phyloP scores from a whole-genome alignment of 2,797 vertebrate species.

The Neoniphon sammara region DNA sequence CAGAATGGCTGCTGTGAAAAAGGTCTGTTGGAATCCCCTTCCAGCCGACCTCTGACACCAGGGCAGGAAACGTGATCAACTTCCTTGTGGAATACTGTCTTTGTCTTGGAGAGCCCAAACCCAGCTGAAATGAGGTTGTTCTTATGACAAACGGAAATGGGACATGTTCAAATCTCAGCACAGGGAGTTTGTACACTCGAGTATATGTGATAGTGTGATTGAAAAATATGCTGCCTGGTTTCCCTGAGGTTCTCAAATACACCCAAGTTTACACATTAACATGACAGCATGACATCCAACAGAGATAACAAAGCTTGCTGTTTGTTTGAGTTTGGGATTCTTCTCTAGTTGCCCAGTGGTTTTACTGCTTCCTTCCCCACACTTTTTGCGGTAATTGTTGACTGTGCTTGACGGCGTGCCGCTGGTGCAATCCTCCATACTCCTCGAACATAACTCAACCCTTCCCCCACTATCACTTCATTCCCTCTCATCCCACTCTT shows the following conservation, averaged over 20 bases:
- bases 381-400: conserved; percentile 27
- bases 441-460: conserved; percentile 61
- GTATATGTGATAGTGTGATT: not conserved
- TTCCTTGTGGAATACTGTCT: conserved; percentile 25
- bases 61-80: conserved; percentile 56
- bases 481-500: conserved; percentile 70
- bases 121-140: conserved; percentile 4
- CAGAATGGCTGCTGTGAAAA: no score
- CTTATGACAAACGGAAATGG: not conserved
- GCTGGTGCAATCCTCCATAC: conserved; percentile 38
- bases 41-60: conserved; percentile 32
- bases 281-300: not conserved
- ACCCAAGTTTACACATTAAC: conserved; percentile 24
- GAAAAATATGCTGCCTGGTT: not conserved
- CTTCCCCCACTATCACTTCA: conserved; percentile 69
- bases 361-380: conserved; percentile 23
- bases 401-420: conserved; percentile 41
- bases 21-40: conserved; percentile 27
- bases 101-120: conserved; percentile 31
- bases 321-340: conserved; percentile 16
- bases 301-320: conserved; percentile 1
- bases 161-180: not conserved
- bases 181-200: not conserved
- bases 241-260: conserved; percentile 14
- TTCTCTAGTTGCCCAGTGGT: conserved; percentile 14